Base-by-base conservation (phyloP, 2,113 vertebrate species). In the Myiozetetes cayanensis region DNA sequence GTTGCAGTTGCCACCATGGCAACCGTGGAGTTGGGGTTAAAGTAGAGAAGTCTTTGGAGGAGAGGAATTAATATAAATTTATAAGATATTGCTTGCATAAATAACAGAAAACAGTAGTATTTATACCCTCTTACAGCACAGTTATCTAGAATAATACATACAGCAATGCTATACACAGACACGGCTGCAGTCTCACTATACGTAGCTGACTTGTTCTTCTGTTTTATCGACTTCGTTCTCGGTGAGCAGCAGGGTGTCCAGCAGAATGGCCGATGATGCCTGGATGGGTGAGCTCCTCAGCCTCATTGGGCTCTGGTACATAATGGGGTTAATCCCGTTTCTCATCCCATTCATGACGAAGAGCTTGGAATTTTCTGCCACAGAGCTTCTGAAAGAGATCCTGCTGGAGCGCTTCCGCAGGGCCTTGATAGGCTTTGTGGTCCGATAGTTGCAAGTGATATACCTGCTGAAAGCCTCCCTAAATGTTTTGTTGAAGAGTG, bases 401-500 rank as follows among this genome's bases (percentile, higher is more conserved):
- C 97, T 97, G 65, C 98, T 98, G 31, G 98, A 97, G 28, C 71
- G 83, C 94, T 98, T 98, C 88, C 97, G 90, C n/a, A 98, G 97
- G 47, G 92, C 78, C 67, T 96, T 98, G 41, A 91, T 89, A 33
- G 97, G 95, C 86, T 90, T 97, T 20, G 89, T 96, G 79, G 89
- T 97, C 72, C 28, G 92, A 89, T 99, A 99, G 95, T 99, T 98
- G 81, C 99, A 99, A 41, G 98, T 99, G 68, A 99, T 99, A 46
- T 99, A 99, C 78, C 99, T 98, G 25, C 98, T 97, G 77, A 99
- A 99, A 11, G 99, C 99, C 80, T 99, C 96, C 74, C 99, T 98
- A 98, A 99, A 99, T 3, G 99, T 99, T 98, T 99, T 99, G 87
- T 99, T 99, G 97, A 99, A 99, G 44, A 99, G 98, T 3, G 99